Conservation (phyloP, 2,888 invertebrate genomes). For the Invenusta paracnida region DNA sequence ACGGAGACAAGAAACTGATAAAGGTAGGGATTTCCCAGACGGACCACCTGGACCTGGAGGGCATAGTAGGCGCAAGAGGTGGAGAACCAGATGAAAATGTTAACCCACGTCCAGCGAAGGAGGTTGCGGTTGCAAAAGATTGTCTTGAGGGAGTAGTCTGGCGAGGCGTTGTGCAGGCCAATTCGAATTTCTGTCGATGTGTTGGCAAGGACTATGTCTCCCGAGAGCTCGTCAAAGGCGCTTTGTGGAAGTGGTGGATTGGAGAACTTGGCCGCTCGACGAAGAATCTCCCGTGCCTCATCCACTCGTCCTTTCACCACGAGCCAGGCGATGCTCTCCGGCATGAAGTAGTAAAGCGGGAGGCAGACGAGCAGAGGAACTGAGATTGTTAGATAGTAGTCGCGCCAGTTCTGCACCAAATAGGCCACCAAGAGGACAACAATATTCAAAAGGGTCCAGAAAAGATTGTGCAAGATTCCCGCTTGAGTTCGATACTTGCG, state of each 20-base stretch:
- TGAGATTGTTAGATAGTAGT: background rate
- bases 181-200: background rate
- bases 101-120: background rate
- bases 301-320: background rate
- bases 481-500: constrained; percentile 47
- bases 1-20: background rate
- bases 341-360: background rate
- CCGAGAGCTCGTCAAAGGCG: background rate
- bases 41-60: background rate
- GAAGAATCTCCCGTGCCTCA: background rate
- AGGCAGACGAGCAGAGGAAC: background rate
- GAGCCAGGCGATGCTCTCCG: constrained; percentile 11
- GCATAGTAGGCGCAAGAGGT: background rate
- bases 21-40: background rate
- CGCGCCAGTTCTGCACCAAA: background rate
- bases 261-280: background rate
- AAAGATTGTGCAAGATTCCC: constrained; percentile 47
- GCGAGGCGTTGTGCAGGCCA: background rate
- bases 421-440: background rate
- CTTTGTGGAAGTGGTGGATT: background rate
- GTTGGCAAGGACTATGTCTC: background rate
- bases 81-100: constrained; percentile 3
- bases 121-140: background rate
- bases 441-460: background rate
- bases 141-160: background rate